Base-by-base conservation (phyloP, 2,113 vertebrate genomes). In the Girardinichthys multiradiatus region DNA sequence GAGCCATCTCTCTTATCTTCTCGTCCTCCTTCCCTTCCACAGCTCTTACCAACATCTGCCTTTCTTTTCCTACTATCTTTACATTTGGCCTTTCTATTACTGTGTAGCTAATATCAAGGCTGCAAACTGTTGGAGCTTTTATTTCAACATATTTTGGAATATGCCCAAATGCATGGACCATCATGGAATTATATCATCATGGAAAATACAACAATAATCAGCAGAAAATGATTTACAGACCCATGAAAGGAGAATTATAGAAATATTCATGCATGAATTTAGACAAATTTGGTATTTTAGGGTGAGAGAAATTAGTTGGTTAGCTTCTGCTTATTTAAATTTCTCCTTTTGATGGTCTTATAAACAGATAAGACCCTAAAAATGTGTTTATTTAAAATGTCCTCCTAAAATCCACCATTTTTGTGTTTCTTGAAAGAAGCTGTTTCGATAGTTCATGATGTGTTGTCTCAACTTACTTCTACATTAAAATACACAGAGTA, bases 1-100 rank as follows among this genome's bases (percentile, higher is more conserved):
- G 5, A 76, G 42, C 27, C 37, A 1, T 48, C 27, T 54, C 39
- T 60, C 35, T 45, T 75, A 70, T 78, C 60, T 35, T 42, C 45
- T 24, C 54, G 51, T 64, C 64, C 27, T 39, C 4, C 24, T 74
- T 31, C 33, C 68, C 33, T 59, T 78, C 48, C 30, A 59, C 29
- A 21, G n/a, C 60, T 27, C 3, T 26, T 29, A 12, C 33, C 1
- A 31, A 29, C 26, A 4, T 72, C 78, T 79, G 28, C 57, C 77
- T 48, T 29, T 70, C 26, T 57, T 57, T 27, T 11, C 60, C 37
- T 28, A 2, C 61, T 65, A 28, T 77, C 74, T 61, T 61, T n/a
- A 57, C 58, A 14, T 60, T 35, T 39, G 14, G 35, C 39, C 5
- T 64, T 64, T 15, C 24, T 14, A 10, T 63, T 33, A 24, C 1